Evolutionary conservation across 1,140 invertebrate genomes (phyloP), one percentile per base, ranked within the genome.

Genomic region (Psilanteris sp.): DNA sequence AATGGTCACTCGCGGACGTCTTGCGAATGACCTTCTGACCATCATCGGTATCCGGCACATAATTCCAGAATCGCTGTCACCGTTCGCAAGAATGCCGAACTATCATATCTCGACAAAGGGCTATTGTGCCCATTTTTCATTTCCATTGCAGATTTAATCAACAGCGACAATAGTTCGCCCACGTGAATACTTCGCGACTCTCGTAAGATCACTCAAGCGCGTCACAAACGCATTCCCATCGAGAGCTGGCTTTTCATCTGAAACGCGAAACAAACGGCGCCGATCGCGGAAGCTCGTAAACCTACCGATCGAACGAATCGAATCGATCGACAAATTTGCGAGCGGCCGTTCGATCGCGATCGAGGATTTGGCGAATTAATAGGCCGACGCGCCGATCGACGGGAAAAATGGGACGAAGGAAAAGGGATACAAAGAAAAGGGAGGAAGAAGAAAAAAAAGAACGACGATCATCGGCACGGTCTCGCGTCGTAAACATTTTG

Each of bases 111-210:
- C 78, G 73, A 85, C 81, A 85, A 85, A 85, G 82, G 81, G 74
- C 79, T 54, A 86, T 86, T 86, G 81, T 86, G 73, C 64, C 46
- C 24, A 79, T 81, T 78, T 80, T 80, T 82, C 57, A 67, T 73
- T 70, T 74, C 16, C 57, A 57, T 83, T 75, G 79, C 77, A 79
- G 80, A 85, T 86, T 81, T 83, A 83, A 85, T 81, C 61, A 64
- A 37, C 50, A 15, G 32, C 44, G 66, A 67, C 52, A 46, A 67
- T 67, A 55, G 26, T 15, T 79, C 83, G 80, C 84, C 83, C 80
- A 85, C 84, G 80, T 81, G 67, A 79, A 82, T 78, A 76, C 5
- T 52, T 79, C 79, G 57, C 46, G 77, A 22, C 36, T 81, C 62
- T 77, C 44, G 62, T 68, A 62, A 74, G 37, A 73, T 76, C 71